A percentile compares a stretch with the other conserved stretches of the same genome.
phyloP scores from a whole-genome alignment of 2,888 invertebrate genomes.

The Dysmachus trigonus region DNA sequence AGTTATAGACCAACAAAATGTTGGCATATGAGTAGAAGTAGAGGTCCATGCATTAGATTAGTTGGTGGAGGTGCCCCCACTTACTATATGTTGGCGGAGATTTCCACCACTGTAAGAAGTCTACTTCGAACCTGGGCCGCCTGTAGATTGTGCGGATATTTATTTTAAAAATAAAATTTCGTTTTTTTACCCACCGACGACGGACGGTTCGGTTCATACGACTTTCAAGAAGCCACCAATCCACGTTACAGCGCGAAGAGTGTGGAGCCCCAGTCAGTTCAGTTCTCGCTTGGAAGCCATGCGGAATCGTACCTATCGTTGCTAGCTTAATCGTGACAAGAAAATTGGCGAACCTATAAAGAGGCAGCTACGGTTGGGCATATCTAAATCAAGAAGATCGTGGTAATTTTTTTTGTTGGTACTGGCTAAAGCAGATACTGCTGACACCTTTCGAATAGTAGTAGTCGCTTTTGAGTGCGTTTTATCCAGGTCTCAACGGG shows the following conservation, averaged over 20 bases:
- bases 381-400: constrained; percentile 51
- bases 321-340: constrained; percentile 34
- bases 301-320: constrained; percentile 49
- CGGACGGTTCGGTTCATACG: neutral
- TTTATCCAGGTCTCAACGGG: neutral
- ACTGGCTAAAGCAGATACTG: neutral
- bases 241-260: constrained; percentile 1
- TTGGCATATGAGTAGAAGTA: constrained; percentile 12
- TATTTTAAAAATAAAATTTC: constrained; percentile 28
- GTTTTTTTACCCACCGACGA: constrained; percentile 6
- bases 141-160: constrained; percentile 21
- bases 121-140: neutral
- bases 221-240: constrained; percentile 39
- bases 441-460: neutral
- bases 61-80: neutral
- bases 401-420: constrained; percentile 25
- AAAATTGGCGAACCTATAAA: constrained; percentile 40
- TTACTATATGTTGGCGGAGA: neutral
- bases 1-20: constrained; percentile 1
- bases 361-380: neutral
- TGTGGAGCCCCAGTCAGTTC: constrained; percentile 49
- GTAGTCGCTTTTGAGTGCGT: neutral
- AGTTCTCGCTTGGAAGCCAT: constrained; percentile 54
- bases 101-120: constrained; percentile 2
- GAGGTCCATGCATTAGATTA: neutral